These are phyloP conservation scores for Andrena bicolor DNA, from an alignment of 2,888 invertebrate genomes.

Conservation along the genomic window DNA sequence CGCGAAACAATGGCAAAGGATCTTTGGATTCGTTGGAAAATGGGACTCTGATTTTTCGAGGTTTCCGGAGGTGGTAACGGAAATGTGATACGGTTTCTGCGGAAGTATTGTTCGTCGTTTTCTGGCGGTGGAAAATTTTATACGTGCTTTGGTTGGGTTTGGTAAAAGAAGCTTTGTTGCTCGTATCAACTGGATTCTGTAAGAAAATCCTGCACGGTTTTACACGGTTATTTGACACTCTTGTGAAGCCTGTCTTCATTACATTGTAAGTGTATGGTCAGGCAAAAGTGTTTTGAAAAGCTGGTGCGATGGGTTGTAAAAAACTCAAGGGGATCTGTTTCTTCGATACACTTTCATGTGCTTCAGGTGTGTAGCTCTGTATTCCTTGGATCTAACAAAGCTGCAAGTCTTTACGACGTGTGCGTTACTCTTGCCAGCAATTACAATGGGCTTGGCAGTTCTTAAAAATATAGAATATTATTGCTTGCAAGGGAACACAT, in stretches of 20 bases:
- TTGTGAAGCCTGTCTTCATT: slow-evolving; percentile 12
- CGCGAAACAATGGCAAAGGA: no score
- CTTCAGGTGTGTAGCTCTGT: not conserved
- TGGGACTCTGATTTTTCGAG: no score
- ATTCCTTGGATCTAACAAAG: slow-evolving; percentile 9
- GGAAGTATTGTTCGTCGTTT: no score
- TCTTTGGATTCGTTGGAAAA: no score
- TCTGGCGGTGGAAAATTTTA: no score
- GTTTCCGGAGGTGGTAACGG: no score
- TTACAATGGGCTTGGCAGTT: not conserved
- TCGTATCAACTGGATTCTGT: no score
- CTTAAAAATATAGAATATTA: not conserved
- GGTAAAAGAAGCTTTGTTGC: no score
- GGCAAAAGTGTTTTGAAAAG: slow-evolving; percentile 18
- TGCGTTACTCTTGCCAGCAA: not conserved
- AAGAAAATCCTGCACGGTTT: not conserved
- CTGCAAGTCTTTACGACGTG: not conserved
- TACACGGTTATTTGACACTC: not conserved
- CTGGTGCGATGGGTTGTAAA: slow-evolving; percentile 16
- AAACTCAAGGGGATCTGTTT: slow-evolving; percentile 22
- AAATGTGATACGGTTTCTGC: no score
- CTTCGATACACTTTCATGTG: slow-evolving; percentile 16
- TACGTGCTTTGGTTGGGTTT: no score
- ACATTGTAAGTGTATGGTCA: slow-evolving; percentile 17
- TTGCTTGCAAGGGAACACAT: no score